phyloP scores from a whole-genome alignment of 2,113 vertebrate species.

The Pseudolaguvia tuberculata region DNA sequence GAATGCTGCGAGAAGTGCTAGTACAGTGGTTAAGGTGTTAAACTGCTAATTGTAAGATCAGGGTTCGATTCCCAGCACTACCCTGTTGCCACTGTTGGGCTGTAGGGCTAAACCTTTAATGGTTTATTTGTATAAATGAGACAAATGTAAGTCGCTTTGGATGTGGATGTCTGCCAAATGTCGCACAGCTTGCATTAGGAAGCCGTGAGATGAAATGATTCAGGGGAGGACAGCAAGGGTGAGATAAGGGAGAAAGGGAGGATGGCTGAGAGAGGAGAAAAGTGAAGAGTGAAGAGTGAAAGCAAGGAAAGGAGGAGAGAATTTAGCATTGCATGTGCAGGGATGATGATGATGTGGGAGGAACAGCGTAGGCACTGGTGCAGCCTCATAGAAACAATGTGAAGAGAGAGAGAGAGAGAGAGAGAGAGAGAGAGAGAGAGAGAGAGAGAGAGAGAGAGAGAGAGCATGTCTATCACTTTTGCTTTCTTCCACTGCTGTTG shows the following conservation, averaged over 20 bases:
- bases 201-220: conserved; percentile 53
- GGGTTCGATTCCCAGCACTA: no score
- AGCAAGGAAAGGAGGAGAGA: conserved; percentile 50
- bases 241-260: conserved; percentile 36
- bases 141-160: no score
- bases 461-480: conserved; percentile 55
- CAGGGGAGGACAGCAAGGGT: conserved; percentile 43
- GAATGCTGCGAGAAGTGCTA: conserved; percentile 43
- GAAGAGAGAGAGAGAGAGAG: conserved; percentile 47
- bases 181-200: conserved; percentile 28
- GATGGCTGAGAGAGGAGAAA: conserved; percentile 27
- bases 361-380: conserved; percentile 58
- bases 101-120: no score
- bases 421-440: conserved; percentile 56
- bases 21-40: no score
- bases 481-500: conserved; percentile 10
- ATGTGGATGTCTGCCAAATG: no score
- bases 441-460: conserved; percentile 50
- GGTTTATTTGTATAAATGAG: no score
- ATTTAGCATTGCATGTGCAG: conserved; percentile 62
- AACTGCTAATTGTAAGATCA: no score
- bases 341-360: conserved; percentile 55
- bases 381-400: conserved; percentile 49
- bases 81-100: no score
- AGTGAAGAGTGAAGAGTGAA: conserved; percentile 24